These are phyloP conservation scores for Drosophila niveifrons DNA, from an alignment of 2,888 invertebrate species.

Conservation along the genomic window DNA sequence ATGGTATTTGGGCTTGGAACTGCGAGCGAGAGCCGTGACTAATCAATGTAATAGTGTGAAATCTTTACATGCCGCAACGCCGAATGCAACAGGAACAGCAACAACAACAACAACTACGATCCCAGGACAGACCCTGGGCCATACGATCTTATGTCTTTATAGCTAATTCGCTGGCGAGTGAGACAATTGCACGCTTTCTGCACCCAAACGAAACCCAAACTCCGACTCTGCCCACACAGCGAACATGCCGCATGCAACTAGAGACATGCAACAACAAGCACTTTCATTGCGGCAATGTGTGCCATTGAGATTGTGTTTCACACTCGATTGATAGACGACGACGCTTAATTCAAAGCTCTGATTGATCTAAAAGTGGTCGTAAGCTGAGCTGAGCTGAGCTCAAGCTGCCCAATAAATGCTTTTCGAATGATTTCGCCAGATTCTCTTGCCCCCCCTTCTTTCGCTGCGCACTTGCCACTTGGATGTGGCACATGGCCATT, in stretches of 20 bases:
- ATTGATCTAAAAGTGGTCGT: slow-evolving; percentile 40
- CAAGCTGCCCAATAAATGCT: slow-evolving; percentile 19
- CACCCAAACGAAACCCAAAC: slow-evolving; percentile 25
- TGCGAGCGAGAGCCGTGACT: slow-evolving; percentile 67
- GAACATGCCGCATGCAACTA: slow-evolving; percentile 15
- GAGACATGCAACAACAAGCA: slow-evolving; percentile 40
- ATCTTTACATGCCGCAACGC: slow-evolving; percentile 55
- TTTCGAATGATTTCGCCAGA: slow-evolving; percentile 28
- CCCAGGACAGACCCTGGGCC: not conserved
- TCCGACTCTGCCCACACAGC: slow-evolving; percentile 37
- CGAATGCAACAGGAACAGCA: slow-evolving; percentile 16
- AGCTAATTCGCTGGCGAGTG: slow-evolving; percentile 47
- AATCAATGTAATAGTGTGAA: slow-evolving; percentile 81
- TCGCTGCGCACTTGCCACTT: slow-evolving; percentile 32
- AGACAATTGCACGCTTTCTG: slow-evolving; percentile 64
- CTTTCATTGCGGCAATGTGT: slow-evolving; percentile 55
- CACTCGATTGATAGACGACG: slow-evolving; percentile 10
- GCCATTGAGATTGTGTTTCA: slow-evolving; percentile 48
- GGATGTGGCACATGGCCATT: slow-evolving; percentile 69
- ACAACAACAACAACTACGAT: slow-evolving; percentile 2
- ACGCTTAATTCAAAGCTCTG: slow-evolving; percentile 1
- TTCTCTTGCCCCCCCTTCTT: not conserved
- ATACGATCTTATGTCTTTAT: slow-evolving; percentile 51
- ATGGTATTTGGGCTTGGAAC: slow-evolving; percentile 18
- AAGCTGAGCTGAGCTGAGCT: not conserved